Evolutionary conservation across 2,113 vertebrate genomes (phyloP).

Genomic region (Chloroceryle aenea): DNA sequence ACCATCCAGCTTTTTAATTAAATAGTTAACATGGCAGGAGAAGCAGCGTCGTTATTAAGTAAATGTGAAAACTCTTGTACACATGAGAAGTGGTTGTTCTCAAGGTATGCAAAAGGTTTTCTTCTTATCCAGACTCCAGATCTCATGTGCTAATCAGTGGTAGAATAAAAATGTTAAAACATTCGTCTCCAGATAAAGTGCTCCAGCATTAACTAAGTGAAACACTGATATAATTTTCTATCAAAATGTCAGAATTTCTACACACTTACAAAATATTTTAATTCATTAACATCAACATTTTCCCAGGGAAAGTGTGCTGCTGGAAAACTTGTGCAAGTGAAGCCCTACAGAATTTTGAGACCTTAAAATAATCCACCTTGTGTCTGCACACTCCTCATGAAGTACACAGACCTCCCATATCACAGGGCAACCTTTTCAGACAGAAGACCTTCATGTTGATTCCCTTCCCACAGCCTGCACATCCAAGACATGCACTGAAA

Average conservation of each 20-base stretch:
- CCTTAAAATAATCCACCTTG: not conserved
- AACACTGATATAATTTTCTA: not conserved
- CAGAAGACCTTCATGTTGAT: not conserved
- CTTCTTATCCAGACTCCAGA: not conserved
- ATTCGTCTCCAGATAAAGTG: not conserved
- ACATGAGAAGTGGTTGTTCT: not conserved
- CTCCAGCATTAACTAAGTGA: not conserved
- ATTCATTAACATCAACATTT: not conserved
- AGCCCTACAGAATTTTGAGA: not conserved
- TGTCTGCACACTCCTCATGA: not conserved
- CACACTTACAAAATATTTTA: not conserved
- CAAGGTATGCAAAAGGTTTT: not conserved
- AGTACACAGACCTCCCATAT: not conserved
- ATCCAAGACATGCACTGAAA: not conserved
- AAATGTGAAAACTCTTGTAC: not conserved
- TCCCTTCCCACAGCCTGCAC: not conserved
- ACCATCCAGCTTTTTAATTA: not conserved
- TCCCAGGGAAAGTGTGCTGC: not conserved
- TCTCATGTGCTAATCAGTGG: not conserved
- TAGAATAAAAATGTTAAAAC: not conserved
- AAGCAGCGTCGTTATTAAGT: not conserved
- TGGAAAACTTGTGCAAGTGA: not conserved
- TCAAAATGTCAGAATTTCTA: not conserved
- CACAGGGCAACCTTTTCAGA: not conserved
- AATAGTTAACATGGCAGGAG: not conserved